Conservation (phyloP, 2,113 vertebrate species). For the Platichthys flesus region DNA sequence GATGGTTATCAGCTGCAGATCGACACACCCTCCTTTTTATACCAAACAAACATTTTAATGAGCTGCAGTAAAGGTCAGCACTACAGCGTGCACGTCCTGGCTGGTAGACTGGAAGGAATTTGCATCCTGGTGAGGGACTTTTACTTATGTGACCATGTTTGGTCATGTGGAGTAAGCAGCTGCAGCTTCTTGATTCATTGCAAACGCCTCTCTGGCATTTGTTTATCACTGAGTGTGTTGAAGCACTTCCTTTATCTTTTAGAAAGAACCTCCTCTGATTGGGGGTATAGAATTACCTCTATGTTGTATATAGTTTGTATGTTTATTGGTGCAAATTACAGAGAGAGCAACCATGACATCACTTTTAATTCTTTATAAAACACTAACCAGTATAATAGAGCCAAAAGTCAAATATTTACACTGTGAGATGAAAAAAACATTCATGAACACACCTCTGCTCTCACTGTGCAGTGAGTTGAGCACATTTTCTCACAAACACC, state of each 20-base stretch:
- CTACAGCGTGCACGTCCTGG: conserved; percentile 26
- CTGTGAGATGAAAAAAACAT: neutral
- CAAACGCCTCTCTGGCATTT: conserved; percentile 66
- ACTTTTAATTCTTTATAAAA: neutral
- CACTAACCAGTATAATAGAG: too few species aligned
- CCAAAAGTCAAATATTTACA: neutral
- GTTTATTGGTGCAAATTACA: neutral
- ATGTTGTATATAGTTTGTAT: too few species aligned
- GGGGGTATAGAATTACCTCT: neutral
- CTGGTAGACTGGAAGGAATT: conserved; percentile 67
- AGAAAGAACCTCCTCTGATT: conserved; percentile 10
- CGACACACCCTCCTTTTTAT: conserved; percentile 4
- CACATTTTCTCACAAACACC: too few species aligned
- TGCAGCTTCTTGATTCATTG: conserved; percentile 70
- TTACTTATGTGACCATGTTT: conserved; percentile 89
- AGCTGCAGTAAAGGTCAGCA: conserved; percentile 48
- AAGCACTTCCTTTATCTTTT: conserved; percentile 47
- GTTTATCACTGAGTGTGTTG: conserved; percentile 64
- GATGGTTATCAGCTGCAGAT: conserved; percentile 4
- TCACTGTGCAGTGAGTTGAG: too few species aligned
- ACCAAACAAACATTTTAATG: conserved; percentile 47
- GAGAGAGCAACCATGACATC: neutral
- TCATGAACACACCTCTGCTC: neutral
- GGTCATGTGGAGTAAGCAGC: conserved; percentile 83
- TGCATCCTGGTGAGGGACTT: conserved; percentile 64